A percentile compares a stretch with the other conserved stretches of the same genome.
phyloP scores from a whole-genome alignment of 30 jellyfish, hydroid and myxozoan genomes.

The Chrysaora quinquecirrha region DNA sequence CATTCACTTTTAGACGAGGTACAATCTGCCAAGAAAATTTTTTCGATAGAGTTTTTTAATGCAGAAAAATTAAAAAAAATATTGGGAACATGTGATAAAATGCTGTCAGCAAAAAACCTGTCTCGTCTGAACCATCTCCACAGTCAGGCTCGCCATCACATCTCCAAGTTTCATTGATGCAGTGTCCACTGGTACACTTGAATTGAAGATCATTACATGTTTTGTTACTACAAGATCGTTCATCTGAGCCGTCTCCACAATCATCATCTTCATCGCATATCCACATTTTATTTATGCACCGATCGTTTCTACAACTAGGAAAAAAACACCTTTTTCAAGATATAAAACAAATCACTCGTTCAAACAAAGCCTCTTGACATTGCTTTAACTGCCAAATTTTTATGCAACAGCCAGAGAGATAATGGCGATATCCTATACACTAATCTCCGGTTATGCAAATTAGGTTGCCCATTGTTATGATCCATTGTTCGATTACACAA shows the following conservation, averaged over 20 bases:
- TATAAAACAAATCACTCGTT: too few relatives aligned
- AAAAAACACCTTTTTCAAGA: neutral
- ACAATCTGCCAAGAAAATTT: constrained; percentile 52
- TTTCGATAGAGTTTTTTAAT: too few relatives aligned
- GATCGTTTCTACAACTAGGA: constrained; percentile 80
- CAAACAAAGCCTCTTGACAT: neutral
- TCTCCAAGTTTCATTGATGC: constrained; percentile 78
- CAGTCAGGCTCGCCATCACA: constrained; percentile 97
- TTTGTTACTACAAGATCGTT: constrained; percentile 61
- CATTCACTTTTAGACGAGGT: constrained; percentile 51
- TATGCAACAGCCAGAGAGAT: neutral
- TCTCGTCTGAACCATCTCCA: constrained; percentile 93
- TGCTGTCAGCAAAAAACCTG: constrained; percentile 13
- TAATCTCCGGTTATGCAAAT: too few relatives aligned
- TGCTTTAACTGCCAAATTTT: neutral
- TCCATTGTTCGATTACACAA: too few relatives aligned
- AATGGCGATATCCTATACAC: neutral
- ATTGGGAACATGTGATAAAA: neutral
- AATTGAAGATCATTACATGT: constrained; percentile 66
- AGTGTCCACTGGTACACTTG: constrained; percentile 77
- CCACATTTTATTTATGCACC: constrained; percentile 82
- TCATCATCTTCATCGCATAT: constrained; percentile 95
- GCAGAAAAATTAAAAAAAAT: too few relatives aligned
- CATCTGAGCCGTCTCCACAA: constrained; percentile 97
- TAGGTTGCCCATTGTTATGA: too few relatives aligned